Conservation (phyloP, 2,888 invertebrate genomes). For the Gandaritis pyraliata region DNA sequence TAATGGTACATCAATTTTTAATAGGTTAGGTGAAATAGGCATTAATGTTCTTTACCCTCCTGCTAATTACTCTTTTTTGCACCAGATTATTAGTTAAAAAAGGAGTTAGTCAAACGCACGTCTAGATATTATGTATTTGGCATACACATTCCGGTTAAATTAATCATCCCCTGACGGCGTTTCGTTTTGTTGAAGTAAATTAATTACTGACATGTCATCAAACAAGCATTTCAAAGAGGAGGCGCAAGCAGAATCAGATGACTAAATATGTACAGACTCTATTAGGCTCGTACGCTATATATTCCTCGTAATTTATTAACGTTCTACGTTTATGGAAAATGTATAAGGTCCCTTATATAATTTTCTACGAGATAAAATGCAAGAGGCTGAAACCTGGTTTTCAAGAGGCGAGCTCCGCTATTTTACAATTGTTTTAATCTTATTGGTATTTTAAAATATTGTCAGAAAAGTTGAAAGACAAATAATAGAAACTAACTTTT, state of each 20-base stretch:
- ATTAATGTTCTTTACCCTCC: too few relatives aligned
- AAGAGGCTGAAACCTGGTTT: not conserved
- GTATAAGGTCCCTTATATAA: conserved; percentile 8
- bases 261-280: not conserved
- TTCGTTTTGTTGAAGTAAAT: not conserved
- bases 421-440: not conserved
- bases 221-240: not conserved
- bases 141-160: not conserved
- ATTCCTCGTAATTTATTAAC: conserved; percentile 10
- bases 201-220: not conserved
- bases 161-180: not conserved
- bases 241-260: not conserved
- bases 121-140: not conserved
- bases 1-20: too few relatives aligned
- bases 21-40: too few relatives aligned
- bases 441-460: too few relatives aligned
- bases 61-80: too few relatives aligned
- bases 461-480: too few relatives aligned
- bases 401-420: not conserved
- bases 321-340: conserved; percentile 5
- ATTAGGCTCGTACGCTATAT: not conserved
- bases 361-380: conserved; percentile 13
- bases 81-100: too few relatives aligned
- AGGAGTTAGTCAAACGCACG: too few relatives aligned
- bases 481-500: too few relatives aligned